These are phyloP conservation scores for Acanthornis magna DNA, from an alignment of 2,797 vertebrate species.

Conservation along the genomic window DNA sequence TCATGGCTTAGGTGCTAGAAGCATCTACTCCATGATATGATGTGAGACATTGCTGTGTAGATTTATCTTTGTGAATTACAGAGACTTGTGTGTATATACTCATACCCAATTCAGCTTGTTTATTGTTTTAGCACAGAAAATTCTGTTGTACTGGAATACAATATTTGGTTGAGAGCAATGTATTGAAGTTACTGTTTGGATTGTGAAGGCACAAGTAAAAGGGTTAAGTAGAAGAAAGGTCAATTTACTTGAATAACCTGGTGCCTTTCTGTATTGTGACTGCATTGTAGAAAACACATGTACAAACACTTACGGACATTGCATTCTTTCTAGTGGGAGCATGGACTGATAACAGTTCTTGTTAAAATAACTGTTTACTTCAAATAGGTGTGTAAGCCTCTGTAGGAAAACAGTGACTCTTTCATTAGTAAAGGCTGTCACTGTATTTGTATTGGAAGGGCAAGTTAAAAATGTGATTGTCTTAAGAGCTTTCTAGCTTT, in stretches of 20 bases:
- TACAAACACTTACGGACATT: neutral
- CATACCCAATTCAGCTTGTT: neutral
- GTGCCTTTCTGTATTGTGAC: conserved; percentile 48
- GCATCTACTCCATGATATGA: neutral
- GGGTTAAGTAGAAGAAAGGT: neutral
- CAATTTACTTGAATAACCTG: conserved; percentile 54
- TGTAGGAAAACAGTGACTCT: neutral
- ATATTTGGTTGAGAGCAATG: neutral
- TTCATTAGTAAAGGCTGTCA: neutral
- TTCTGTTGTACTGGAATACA: neutral
- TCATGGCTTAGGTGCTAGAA: neutral
- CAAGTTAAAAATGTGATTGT: conserved; percentile 10
- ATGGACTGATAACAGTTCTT: neutral
- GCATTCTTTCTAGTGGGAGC: neutral
- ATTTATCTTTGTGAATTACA: neutral
- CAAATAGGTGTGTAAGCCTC: neutral
- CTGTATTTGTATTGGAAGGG: neutral
- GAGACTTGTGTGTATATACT: neutral
- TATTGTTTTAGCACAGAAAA: neutral
- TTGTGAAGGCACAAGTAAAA: neutral
- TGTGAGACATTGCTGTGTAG: neutral
- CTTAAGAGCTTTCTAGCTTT: neutral
- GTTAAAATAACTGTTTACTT: neutral
- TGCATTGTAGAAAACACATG: conserved; percentile 15
- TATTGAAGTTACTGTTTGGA: neutral